Conservation (phyloP, 2,797 vertebrate species). For the Synaphobranchus kaupii region DNA sequence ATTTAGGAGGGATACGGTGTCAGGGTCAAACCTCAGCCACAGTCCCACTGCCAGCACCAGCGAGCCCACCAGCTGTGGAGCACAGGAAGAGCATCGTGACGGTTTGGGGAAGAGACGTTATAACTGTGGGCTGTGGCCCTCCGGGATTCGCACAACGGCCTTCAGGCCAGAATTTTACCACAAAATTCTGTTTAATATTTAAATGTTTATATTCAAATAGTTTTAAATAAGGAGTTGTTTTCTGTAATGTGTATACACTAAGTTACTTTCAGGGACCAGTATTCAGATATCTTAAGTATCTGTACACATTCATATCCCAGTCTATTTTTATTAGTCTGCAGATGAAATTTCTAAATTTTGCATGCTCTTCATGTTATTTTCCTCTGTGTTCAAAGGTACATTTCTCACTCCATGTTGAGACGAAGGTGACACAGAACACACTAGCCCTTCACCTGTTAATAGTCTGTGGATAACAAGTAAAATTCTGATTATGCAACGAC, state of each 20-base stretch:
- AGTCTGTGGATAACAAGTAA: background rate
- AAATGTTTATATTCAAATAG: too few species aligned
- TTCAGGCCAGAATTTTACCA: too few species aligned
- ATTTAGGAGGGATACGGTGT: constrained; percentile 75
- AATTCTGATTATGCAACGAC: background rate
- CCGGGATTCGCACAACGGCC: too few species aligned
- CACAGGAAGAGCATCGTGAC: background rate
- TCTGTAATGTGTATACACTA: too few species aligned
- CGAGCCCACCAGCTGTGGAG: constrained; percentile 83
- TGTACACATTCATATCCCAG: background rate
- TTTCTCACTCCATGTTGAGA: background rate
- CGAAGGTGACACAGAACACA: background rate
- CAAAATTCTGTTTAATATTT: too few species aligned
- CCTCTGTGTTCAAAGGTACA: background rate
- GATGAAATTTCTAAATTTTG: background rate
- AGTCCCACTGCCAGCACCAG: constrained; percentile 89
- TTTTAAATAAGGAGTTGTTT: too few species aligned
- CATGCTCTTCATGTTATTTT: background rate
- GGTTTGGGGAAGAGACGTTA: constrained; percentile 2
- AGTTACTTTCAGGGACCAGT: too few species aligned
- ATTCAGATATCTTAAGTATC: too few species aligned
- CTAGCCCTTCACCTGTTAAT: background rate
- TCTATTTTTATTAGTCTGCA: background rate
- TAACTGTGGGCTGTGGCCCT: background rate
- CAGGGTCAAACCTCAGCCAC: constrained; percentile 88